Base-by-base conservation (phyloP, 2,797 vertebrate species). In the Pseudochaenichthys georgianus region DNA sequence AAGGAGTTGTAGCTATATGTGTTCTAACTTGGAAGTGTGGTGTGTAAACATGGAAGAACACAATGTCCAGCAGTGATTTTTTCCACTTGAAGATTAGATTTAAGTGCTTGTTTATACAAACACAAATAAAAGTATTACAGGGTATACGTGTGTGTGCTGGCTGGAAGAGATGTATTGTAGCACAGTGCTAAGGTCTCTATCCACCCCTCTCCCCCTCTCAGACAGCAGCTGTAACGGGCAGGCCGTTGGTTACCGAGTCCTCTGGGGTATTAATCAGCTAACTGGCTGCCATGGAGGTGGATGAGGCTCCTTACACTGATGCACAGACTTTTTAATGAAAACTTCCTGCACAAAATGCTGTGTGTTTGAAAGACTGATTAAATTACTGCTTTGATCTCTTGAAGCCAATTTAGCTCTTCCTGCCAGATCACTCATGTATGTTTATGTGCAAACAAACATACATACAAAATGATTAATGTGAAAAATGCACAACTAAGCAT, bases 181-280 rank as follows among this genome's bases (percentile, higher is more conserved):
- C 52, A 16, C 58, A 58, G 17, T 0, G 19, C 21, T 60, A 60
- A 50, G 62, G 69, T 82, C 86, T 82, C 54, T 64, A 72, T 64
- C 59, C 16, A 0, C 46, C 60, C 19, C 60, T 75, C 72, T 75
- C 72, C 12, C 59, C 53, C 73, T 67, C 34, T 80, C 64, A 76
- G 78, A 75, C 75, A 73, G 65, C 51, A 34, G 59, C n/a, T 42
- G 73, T 82, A 81, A 87, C 74, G 67, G 85, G 53, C 5, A 11
- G 42, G 70, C 73, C 1, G 23, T 9, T 65, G 86, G 80, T 74
- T 78, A 78, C 23, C 2, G 82, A 82, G 46, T 69, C 87, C 83
- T 90, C 83, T 43, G 75, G 80, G 89, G 84, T 87, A 85, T 90
- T 86, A 93, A 91, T 92, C 89, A 93, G 81, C 75, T 88, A 83